These are phyloP conservation scores for Geotrupes spiniger DNA, from an alignment of 2,888 invertebrate species.

Conservation along the genomic window DNA sequence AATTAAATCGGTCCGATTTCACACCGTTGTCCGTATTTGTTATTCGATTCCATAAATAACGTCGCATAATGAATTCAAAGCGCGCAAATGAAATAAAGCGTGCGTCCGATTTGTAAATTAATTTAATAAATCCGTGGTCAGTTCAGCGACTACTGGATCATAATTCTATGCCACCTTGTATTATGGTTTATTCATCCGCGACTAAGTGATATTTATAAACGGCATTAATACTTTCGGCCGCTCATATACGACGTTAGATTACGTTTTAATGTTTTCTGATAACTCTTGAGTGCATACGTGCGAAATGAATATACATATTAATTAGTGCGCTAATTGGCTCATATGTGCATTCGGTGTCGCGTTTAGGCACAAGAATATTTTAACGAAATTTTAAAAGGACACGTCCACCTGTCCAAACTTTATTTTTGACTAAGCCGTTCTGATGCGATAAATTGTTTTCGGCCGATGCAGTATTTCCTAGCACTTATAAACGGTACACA, in stretches of 20 bases:
- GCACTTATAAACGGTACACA: too few species aligned
- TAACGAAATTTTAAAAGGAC: constrained; percentile 8
- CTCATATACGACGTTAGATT: not conserved
- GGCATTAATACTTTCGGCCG: constrained; percentile 18
- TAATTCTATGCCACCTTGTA: constrained; percentile 28
- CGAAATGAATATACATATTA: constrained; percentile 19
- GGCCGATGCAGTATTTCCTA: too few species aligned
- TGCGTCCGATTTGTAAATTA: constrained; percentile 23
- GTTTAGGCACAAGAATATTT: constrained; percentile 6
- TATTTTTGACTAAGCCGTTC: not conserved
- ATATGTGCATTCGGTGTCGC: constrained; percentile 12
- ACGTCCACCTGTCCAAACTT: constrained; percentile 10
- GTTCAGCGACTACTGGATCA: constrained; percentile 28
- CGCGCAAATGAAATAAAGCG: constrained; percentile 13
- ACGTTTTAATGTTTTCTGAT: constrained; percentile 6
- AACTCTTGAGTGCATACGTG: constrained; percentile 10
- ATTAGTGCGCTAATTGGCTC: constrained; percentile 17
- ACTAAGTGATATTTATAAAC: constrained; percentile 26
- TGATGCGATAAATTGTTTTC: not conserved
- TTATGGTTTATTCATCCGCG: constrained; percentile 25
- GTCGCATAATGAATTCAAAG: constrained; percentile 26
- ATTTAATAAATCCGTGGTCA: constrained; percentile 30
- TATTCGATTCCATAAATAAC: constrained; percentile 31
- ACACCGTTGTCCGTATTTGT: constrained; percentile 34
- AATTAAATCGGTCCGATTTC: constrained; percentile 34